A percentile compares a stretch with the other conserved stretches of the same genome.
These are phyloP conservation scores for Echiichthys vipera DNA, from an alignment of 2,797 vertebrate genomes.

Conservation along the genomic window DNA sequence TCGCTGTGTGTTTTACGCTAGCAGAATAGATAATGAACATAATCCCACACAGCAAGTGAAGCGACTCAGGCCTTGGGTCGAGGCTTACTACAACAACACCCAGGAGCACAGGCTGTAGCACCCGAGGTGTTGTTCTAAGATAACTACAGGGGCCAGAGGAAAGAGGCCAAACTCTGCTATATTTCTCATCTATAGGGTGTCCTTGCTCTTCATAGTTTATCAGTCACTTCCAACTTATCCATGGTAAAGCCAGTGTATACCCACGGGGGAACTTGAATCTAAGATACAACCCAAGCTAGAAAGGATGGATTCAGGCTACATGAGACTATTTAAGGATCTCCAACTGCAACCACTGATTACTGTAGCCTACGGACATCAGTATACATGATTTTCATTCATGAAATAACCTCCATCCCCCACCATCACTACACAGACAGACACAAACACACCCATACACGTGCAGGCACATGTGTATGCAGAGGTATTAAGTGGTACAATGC, in stretches of 20 bases:
- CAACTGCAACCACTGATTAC: slow-evolving; percentile 59
- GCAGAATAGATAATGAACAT: slow-evolving; percentile 73
- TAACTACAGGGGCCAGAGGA: slow-evolving; percentile 56
- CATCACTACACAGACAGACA: slow-evolving; percentile 7
- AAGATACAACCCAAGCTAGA: slow-evolving; percentile 39
- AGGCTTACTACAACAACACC: slow-evolving; percentile 66
- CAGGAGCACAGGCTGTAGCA: slow-evolving; percentile 57
- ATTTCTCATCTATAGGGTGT: slow-evolving; percentile 56
- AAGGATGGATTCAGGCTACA: slow-evolving; percentile 34
- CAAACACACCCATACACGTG: slow-evolving; percentile 25
- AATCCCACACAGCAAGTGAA: slow-evolving; percentile 71
- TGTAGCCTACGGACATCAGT: slow-evolving; percentile 54
- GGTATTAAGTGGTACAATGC: slow-evolving; percentile 36
- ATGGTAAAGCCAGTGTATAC: slow-evolving; percentile 38
- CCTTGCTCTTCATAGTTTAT: slow-evolving; percentile 59
- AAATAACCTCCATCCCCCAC: slow-evolving; percentile 38
- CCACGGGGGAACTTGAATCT: slow-evolving; percentile 44
- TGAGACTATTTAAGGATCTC: slow-evolving; percentile 57
- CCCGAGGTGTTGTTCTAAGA: slow-evolving; percentile 65
- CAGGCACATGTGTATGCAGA: slow-evolving; percentile 40
- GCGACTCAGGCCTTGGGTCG: slow-evolving; percentile 56
- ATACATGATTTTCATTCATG: slow-evolving; percentile 67
- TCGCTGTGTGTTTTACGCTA: slow-evolving; percentile 39
- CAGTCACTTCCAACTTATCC: slow-evolving; percentile 48
- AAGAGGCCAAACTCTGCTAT: slow-evolving; percentile 61